Evolutionary conservation across 2,888 invertebrate genomes (phyloP), one percentile per base, ranked within the genome.

Genomic region (Acleris literana): DNA sequence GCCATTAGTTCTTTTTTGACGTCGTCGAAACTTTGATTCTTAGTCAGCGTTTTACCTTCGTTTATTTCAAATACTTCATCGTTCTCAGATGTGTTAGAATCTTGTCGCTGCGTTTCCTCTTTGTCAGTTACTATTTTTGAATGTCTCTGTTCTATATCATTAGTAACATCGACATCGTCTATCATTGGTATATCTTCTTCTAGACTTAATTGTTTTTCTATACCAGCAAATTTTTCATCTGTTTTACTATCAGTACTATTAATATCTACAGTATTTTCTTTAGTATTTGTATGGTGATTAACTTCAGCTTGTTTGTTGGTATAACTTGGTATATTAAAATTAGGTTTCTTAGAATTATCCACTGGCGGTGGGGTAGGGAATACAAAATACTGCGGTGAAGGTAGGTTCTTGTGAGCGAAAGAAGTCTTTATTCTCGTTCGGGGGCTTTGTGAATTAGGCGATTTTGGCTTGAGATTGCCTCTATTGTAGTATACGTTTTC

Each of bases 381-480:
- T 49, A 93, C 79, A 60, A 93, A 93, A 77, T 92, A 92, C 65
- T 93, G 93, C 1, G 93, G 93, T 5, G 92, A 84, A 2, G 87
- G 79, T 9, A 93, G 65, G 86, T 88, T 90, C 84, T 91, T 93
- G 72, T 93, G 93, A 9, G 93, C 90, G 72, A 94, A 94, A 1
- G 83, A 85, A 0, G 95, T 95, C 76, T 94, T 94, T 33, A 95
- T 95, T 79, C 94, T 88, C 2, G 94, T 93, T 68, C 95, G 88
- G 2, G 95, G 95, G 81, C 84, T 93, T 85, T 84, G 93, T 48
- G 91, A 93, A 72, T 86, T 92, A 0, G 88, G 93, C 43, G 87
- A 93, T 74, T 87, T 92, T 46, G 90, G 93, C 79, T 91, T 89
- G 7, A 92, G 69, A 52, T 80, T 84, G 0, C 76, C 74, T 71